A percentile compares a stretch with the other conserved stretches of the same genome.
Conservation (phyloP, 1,140 invertebrate species). For the Micrasema longulum region DNA sequence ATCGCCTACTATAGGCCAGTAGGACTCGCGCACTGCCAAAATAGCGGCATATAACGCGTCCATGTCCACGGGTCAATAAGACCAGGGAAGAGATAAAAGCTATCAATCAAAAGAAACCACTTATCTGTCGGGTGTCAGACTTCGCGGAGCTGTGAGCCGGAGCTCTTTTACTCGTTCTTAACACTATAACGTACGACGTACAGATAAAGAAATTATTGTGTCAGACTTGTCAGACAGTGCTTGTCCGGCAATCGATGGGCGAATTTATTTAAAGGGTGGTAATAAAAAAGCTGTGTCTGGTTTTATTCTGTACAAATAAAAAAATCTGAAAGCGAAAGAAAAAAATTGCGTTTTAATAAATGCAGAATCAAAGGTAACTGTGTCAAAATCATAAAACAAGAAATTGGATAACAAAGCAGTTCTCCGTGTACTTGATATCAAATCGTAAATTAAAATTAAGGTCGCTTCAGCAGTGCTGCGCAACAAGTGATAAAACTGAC, state of each 20-base stretch:
- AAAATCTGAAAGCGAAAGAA: too few relatives aligned
- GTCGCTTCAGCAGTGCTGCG: not conserved
- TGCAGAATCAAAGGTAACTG: too few relatives aligned
- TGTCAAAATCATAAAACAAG: too few relatives aligned
- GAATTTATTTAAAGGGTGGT: too few relatives aligned
- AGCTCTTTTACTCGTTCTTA: not conserved
- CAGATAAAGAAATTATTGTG: too few relatives aligned
- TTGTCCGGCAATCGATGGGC: not conserved
- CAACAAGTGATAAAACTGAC: slow-evolving; percentile 9
- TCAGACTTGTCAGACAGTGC: not conserved
- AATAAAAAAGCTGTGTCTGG: not conserved
- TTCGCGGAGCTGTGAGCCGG: not conserved
- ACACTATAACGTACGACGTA: too few relatives aligned
- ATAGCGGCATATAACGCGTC: slow-evolving; percentile 21
- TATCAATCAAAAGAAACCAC: not conserved
- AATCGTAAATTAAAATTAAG: too few relatives aligned
- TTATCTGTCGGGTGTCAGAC: not conserved
- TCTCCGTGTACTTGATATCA: too few relatives aligned
- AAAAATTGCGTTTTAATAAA: not conserved
- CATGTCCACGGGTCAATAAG: slow-evolving; percentile 2
- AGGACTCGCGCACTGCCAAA: slow-evolving; percentile 28
- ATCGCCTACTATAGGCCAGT: slow-evolving; percentile 32
- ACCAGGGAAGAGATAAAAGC: not conserved
- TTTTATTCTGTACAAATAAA: too few relatives aligned
- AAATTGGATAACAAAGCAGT: too few relatives aligned